Conservation (phyloP, 2,113 vertebrate species). For the Irena cyanogastra region DNA sequence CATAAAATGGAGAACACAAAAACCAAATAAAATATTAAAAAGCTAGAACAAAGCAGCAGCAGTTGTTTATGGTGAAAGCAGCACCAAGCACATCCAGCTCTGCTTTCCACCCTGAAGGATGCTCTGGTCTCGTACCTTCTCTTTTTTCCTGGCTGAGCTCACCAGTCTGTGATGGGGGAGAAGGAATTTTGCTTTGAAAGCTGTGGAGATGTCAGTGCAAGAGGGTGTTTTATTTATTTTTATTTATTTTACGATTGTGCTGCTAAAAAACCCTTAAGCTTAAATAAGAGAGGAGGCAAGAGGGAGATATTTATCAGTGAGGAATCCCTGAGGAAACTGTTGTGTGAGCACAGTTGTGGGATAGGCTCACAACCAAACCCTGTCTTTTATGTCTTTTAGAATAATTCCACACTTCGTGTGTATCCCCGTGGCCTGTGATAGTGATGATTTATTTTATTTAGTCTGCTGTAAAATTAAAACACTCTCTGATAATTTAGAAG, state of each 20-base stretch:
- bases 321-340: neutral
- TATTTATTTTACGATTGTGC: neutral
- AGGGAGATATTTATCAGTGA: neutral
- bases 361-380: neutral
- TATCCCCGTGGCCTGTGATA: neutral
- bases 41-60: constrained; percentile 33
- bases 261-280: neutral
- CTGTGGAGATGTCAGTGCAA: neutral
- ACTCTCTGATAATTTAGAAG: neutral
- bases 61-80: neutral
- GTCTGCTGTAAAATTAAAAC: constrained; percentile 54
- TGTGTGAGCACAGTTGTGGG: neutral
- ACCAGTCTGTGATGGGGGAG: neutral
- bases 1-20: constrained; percentile 16
- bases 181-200: neutral
- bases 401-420: neutral
- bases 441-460: constrained; percentile 51
- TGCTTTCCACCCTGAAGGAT: neutral
- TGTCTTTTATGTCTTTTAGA: neutral
- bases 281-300: neutral
- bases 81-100: neutral
- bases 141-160: neutral
- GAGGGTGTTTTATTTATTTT: neutral
- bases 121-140: neutral
- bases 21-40: constrained; percentile 12